Conservation (phyloP, 2,888 invertebrate genomes). For the Hypolimnas misippus region DNA sequence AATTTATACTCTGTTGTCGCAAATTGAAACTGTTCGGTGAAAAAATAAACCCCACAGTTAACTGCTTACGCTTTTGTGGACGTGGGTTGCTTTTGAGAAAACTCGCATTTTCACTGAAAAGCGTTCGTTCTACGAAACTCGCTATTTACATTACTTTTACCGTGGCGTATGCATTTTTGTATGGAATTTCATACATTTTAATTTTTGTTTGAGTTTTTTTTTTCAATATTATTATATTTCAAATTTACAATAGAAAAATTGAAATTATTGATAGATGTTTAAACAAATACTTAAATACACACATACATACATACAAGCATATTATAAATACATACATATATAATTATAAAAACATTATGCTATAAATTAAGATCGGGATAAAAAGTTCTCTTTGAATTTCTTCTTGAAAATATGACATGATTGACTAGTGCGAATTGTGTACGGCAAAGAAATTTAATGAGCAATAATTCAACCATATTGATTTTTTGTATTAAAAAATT, state of each 20-base stretch:
- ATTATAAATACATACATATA: too few species aligned
- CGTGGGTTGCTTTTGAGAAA: conserved; percentile 28
- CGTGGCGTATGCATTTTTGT: not conserved
- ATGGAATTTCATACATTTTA: not conserved
- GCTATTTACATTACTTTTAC: not conserved
- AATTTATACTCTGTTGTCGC: conserved; percentile 56
- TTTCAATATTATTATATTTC: not conserved
- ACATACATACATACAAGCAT: too few species aligned
- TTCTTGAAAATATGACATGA: too few species aligned
- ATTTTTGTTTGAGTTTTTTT: not conserved
- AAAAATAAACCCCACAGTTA: conserved; percentile 44
- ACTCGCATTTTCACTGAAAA: conserved; percentile 25
- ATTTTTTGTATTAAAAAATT: too few species aligned
- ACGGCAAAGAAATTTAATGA: too few species aligned
- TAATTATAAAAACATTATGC: too few species aligned
- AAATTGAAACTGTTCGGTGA: conserved; percentile 45
- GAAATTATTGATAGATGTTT: too few species aligned
- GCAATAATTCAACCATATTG: too few species aligned
- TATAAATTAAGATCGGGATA: too few species aligned
- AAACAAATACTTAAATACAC: too few species aligned
- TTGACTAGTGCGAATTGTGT: too few species aligned
- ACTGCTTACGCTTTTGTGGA: conserved; percentile 29
- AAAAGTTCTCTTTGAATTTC: too few species aligned
- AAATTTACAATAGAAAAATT: not conserved
- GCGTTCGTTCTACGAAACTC: not conserved